Evolutionary conservation across 1,140 invertebrate genomes (phyloP).

Genomic region (Drosophila kikkawai): DNA sequence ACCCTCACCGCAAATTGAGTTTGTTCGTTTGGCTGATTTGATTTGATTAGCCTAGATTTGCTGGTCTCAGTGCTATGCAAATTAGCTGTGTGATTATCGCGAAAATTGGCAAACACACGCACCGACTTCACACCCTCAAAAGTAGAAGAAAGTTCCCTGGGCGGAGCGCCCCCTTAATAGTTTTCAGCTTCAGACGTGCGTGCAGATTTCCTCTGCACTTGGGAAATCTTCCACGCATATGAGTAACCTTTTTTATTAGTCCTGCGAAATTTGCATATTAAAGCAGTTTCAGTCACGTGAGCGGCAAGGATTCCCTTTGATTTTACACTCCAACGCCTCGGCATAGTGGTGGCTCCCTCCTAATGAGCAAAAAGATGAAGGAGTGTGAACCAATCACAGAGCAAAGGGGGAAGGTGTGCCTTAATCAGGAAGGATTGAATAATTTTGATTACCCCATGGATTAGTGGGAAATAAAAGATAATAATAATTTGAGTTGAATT

Average conservation of each 20-base stretch:
- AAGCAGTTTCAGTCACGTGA: slow-evolving; percentile 70
- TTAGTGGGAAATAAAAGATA: background rate
- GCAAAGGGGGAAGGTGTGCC: background rate
- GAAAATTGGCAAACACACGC: slow-evolving; percentile 64
- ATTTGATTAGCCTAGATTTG: slow-evolving; percentile 74
- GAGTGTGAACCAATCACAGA: background rate
- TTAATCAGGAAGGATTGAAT: background rate
- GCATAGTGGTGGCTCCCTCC: slow-evolving; percentile 30
- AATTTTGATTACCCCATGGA: background rate
- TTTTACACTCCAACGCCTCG: slow-evolving; percentile 58
- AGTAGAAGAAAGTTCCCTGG: background rate
- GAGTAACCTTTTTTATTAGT: slow-evolving; percentile 66
- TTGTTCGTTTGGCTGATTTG: slow-evolving; percentile 63
- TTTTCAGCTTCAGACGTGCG: slow-evolving; percentile 59
- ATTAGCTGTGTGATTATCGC: slow-evolving; percentile 76
- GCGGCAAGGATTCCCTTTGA: slow-evolving; percentile 58
- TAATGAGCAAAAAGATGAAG: slow-evolving; percentile 14
- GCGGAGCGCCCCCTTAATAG: slow-evolving; percentile 27
- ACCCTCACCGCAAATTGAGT: slow-evolving; percentile 54
- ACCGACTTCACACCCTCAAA: background rate
- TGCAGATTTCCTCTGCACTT: slow-evolving; percentile 40
- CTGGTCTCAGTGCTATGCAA: slow-evolving; percentile 66
- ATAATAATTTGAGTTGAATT: background rate
- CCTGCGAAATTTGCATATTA: slow-evolving; percentile 66
- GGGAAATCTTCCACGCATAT: slow-evolving; percentile 65